These are phyloP conservation scores for Celastrina argiolus DNA, from an alignment of 2,888 invertebrate genomes.

Conservation along the genomic window DNA sequence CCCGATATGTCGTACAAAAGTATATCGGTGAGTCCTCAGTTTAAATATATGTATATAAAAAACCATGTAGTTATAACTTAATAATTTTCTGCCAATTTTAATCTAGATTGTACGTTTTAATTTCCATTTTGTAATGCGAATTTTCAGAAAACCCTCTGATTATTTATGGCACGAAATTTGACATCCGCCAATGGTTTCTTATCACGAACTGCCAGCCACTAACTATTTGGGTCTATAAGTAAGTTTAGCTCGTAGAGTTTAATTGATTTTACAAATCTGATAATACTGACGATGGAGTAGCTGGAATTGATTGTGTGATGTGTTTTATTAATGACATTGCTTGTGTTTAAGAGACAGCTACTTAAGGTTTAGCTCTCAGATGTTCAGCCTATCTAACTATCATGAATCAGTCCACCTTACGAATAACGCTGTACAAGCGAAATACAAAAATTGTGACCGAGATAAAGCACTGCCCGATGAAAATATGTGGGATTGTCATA, in stretches of 20 bases:
- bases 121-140: slow-evolving; percentile 22
- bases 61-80: no score
- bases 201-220: slow-evolving; percentile 94
- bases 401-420: slow-evolving; percentile 96
- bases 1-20: slow-evolving; percentile 95
- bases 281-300: background rate
- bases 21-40: slow-evolving; percentile 85
- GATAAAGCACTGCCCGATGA: slow-evolving; percentile 89
- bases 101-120: background rate
- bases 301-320: background rate
- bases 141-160: slow-evolving; percentile 90
- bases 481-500: slow-evolving; percentile 96
- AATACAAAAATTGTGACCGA: slow-evolving; percentile 86
- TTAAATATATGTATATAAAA: slow-evolving; percentile 10
- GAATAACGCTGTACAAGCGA: slow-evolving; percentile 95
- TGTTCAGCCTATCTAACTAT: slow-evolving; percentile 90
- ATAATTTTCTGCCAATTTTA: background rate
- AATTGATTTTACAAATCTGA: background rate
- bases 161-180: slow-evolving; percentile 94
- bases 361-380: slow-evolving; percentile 93
- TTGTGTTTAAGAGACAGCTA: slow-evolving; percentile 86
- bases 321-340: background rate
- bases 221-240: slow-evolving; percentile 95
- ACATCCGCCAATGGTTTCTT: slow-evolving; percentile 96
- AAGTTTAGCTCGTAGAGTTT: slow-evolving; percentile 38